phyloP scores from a whole-genome alignment of 2,888 invertebrate species.

The Habroteleia sp. region DNA sequence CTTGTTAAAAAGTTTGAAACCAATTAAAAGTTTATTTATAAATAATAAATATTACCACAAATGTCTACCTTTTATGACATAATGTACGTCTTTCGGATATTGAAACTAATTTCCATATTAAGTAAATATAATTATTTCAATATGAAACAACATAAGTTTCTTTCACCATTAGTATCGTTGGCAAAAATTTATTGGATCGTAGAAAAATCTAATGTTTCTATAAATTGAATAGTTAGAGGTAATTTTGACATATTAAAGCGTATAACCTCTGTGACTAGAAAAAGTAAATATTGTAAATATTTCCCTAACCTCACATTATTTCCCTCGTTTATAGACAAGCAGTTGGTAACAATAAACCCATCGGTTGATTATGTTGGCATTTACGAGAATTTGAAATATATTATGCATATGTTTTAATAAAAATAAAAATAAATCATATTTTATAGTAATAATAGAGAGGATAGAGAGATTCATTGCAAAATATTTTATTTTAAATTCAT shows the following conservation, averaged over 20 bases:
- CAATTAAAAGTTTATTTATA: too few relatives aligned
- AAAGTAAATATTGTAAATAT: slow-evolving; percentile 42
- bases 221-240: slow-evolving; percentile 1
- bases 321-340: not conserved
- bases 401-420: not conserved
- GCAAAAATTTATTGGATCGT: too few relatives aligned
- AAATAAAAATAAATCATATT: too few relatives aligned
- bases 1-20: too few relatives aligned
- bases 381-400: too few relatives aligned
- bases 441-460: too few relatives aligned
- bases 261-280: slow-evolving; percentile 31
- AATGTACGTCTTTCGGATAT: slow-evolving; percentile 5
- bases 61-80: slow-evolving; percentile 3
- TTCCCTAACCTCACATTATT: slow-evolving; percentile 21
- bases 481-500: too few relatives aligned
- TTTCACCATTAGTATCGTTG: slow-evolving; percentile 6
- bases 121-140: slow-evolving; percentile 25
- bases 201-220: not conserved
- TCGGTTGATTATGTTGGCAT: slow-evolving; percentile 3
- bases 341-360: slow-evolving; percentile 13
- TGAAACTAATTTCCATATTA: slow-evolving; percentile 3
- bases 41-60: too few relatives aligned
- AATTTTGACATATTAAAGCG: slow-evolving; percentile 22
- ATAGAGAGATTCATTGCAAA: too few relatives aligned
- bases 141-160: slow-evolving; percentile 6